Evolutionary conservation across 2,888 invertebrate species (phyloP).

Genomic region (Dorcus parallelipipedus): DNA sequence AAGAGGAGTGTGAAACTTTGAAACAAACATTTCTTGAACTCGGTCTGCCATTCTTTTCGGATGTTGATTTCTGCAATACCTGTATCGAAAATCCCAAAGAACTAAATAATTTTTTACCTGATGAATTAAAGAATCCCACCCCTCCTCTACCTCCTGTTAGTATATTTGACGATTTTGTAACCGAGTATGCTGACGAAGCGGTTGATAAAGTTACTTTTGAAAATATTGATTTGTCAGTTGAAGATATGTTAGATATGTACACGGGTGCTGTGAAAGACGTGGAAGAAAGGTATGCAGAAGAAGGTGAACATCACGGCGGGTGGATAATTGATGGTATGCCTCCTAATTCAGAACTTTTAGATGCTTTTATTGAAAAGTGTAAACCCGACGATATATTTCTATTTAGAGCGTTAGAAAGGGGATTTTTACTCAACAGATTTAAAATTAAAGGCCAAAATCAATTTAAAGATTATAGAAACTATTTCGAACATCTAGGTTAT

Average conservation of each 20-base stretch:
- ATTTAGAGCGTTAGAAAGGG: conserved; percentile 52
- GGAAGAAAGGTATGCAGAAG: conserved; percentile 42
- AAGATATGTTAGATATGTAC: conserved; percentile 51
- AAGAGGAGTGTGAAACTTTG: background rate
- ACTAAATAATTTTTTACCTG: conserved; percentile 46
- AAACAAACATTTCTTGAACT: background rate
- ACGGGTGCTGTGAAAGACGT: conserved; percentile 42
- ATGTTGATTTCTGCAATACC: conserved; percentile 7
- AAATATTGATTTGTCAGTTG: conserved; percentile 48
- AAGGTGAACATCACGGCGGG: conserved; percentile 47
- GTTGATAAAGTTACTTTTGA: conserved; percentile 47
- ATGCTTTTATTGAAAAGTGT: conserved; percentile 48
- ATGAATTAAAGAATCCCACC: conserved; percentile 32
- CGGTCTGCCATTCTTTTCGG: conserved; percentile 8
- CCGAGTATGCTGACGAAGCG: conserved; percentile 49
- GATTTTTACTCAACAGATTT: conserved; percentile 40
- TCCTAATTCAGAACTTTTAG: conserved; percentile 52
- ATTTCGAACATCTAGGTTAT: conserved; percentile 36
- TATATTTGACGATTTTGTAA: conserved; percentile 49
- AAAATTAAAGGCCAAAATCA: conserved; percentile 26
- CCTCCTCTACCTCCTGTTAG: conserved; percentile 33
- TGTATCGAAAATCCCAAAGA: conserved; percentile 9
- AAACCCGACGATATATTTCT: conserved; percentile 57
- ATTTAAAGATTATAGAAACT: conserved; percentile 35
- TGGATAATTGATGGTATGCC: conserved; percentile 63